Evolutionary conservation across 2,888 invertebrate genomes (phyloP), one percentile per base, ranked within the genome.

Genomic region (Loripinus fragilis): DNA sequence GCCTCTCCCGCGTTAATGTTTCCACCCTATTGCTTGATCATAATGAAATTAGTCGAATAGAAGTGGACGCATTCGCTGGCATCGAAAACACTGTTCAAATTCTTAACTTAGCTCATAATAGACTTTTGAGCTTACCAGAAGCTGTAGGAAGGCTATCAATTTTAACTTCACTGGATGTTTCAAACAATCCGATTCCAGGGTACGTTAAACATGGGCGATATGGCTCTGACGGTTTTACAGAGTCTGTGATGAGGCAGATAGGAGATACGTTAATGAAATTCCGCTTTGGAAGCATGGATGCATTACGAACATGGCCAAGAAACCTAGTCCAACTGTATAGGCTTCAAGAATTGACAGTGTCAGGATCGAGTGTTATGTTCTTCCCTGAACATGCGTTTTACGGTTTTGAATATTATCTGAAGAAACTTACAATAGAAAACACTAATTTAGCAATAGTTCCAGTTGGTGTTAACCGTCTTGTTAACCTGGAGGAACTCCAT

Each of bases 381-480:
- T 72, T 85, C 41, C 85, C 85, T 10, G 74, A 85, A 0, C 55
- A 55, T 23, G 75, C 76, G 17, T 86, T 85, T 69, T 82, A 85
- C 69, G 82, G 85, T 2, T 87, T 87, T 64, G 80, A 83, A 52
- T 77, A 78, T 2, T 84, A 85, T 0, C 75, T 87, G 2, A 15
- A 23, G 0, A 74, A 74, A 15, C 71, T 87, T 17, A 85, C 84
- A 2, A 86, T 87, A n/a, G 82, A 85, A 45, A 67, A 83, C 48
- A 81, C 84, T 5, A 69, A 79, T 1, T 42, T 86, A 5, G 76
- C 72, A 0, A 65, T 80, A 0, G 83, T 86, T 12, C 87, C 87
- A 2, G 38, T 85, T 0, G 81, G 79, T 3, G 76, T 87, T 0
- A 70, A 76, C 1, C 64, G 60, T 20, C 67, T 87, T 8, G 45